Percentiles rank a stretch among this genome's conserved stretches.
Evolutionary conservation across 2,888 invertebrate species (phyloP).

Genomic region (Folsomia manolachei): DNA sequence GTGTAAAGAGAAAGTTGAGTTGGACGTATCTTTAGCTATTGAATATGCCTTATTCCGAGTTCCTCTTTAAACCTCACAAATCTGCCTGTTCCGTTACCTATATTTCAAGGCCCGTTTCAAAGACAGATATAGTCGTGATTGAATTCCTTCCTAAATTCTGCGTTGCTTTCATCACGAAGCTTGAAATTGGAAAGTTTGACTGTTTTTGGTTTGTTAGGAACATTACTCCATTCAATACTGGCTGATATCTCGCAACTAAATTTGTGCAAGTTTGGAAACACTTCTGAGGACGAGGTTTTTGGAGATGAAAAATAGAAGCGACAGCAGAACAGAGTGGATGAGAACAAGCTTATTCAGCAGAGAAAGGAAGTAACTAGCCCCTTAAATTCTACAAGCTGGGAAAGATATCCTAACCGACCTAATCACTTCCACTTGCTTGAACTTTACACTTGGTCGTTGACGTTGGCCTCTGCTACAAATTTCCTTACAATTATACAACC

Average conservation of each 20-base stretch:
- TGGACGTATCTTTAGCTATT: too few species aligned
- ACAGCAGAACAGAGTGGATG: not conserved
- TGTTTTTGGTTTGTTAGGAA: not conserved
- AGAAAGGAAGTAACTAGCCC: not conserved
- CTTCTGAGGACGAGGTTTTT: too few species aligned
- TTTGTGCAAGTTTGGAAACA: too few species aligned
- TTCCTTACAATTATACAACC: not conserved
- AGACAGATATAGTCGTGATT: too few species aligned
- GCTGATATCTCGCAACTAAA: not conserved
- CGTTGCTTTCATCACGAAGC: not conserved
- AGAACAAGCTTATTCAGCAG: constrained; percentile 1
- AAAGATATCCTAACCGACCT: not conserved
- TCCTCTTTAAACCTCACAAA: not conserved
- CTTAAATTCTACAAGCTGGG: not conserved
- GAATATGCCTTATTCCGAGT: too few species aligned
- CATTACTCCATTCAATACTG: not conserved
- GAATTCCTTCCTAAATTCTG: not conserved
- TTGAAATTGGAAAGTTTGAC: not conserved
- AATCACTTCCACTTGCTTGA: constrained; percentile 5
- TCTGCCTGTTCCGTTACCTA: not conserved
- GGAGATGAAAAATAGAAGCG: constrained; percentile 11
- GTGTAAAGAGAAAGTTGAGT: not conserved
- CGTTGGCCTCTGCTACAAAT: not conserved
- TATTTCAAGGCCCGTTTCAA: too few species aligned
- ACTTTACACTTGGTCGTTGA: not conserved